Evolutionary conservation across 2,797 vertebrate species (phyloP).

Genomic region (Sebastes elongatus): DNA sequence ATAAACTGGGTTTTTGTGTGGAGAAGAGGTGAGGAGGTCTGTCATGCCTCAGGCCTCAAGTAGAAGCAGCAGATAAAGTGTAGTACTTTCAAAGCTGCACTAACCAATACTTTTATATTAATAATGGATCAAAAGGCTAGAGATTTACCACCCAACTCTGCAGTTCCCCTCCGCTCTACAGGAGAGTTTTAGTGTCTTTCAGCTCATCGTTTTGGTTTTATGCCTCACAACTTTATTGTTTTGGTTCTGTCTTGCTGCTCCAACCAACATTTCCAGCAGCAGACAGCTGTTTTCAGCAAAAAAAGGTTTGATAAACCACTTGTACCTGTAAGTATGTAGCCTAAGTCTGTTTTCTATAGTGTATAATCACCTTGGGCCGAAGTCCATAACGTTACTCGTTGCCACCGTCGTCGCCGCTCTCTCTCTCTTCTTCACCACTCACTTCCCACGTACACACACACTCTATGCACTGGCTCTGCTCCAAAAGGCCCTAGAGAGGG

Average conservation of each 20-base stretch:
- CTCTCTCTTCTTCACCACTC: too few species aligned
- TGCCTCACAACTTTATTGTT: not conserved
- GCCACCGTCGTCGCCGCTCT: too few species aligned
- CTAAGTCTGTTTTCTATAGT: too few species aligned
- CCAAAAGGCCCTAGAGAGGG: too few species aligned
- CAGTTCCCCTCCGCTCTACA: not conserved
- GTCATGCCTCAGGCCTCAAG: not conserved
- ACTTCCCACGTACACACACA: too few species aligned
- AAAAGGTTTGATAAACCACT: too few species aligned
- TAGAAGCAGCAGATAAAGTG: not conserved
- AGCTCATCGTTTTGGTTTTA: not conserved
- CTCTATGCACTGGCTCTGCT: too few species aligned
- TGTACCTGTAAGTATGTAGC: too few species aligned
- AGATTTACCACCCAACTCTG: not conserved
- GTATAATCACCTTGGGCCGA: too few species aligned
- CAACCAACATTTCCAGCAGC: not conserved
- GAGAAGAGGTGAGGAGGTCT: slow-evolving; percentile 26
- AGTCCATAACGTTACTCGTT: too few species aligned
- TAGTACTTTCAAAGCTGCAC: not conserved
- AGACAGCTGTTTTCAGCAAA: not conserved
- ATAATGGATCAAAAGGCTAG: not conserved
- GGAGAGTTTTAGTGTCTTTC: not conserved
- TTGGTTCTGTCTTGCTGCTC: not conserved
- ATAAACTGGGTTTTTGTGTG: slow-evolving; percentile 55
- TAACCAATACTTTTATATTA: not conserved